Percentiles rank a stretch among this genome's conserved stretches.
Evolutionary conservation across 2,888 invertebrate genomes (phyloP).

Genomic region (Lycia hirtaria): DNA sequence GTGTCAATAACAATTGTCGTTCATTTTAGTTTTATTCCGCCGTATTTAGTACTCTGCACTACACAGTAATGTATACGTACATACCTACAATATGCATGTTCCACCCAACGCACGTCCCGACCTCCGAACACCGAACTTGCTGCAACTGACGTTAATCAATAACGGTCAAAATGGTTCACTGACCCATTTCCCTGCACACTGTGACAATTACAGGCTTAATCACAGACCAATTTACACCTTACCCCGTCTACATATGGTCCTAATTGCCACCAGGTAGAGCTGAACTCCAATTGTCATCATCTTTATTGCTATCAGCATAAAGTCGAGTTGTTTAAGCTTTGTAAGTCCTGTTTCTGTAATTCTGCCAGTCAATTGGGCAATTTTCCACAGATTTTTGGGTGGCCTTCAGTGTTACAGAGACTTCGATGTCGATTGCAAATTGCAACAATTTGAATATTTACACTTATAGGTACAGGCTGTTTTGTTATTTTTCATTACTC

Average conservation of each 20-base stretch:
- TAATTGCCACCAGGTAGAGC: constrained; percentile 6
- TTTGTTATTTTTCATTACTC: too few species aligned
- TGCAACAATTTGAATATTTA: too few species aligned
- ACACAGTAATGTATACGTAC: too few species aligned
- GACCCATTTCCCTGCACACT: constrained; percentile 42
- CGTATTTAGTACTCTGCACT: neutral
- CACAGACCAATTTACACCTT: constrained; percentile 35
- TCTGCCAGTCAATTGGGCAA: constrained; percentile 17
- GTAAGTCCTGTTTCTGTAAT: neutral
- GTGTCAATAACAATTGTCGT: neutral
- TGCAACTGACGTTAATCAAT: constrained; percentile 72
- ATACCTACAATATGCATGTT: neutral
- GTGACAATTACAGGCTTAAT: constrained; percentile 48
- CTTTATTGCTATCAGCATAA: constrained; percentile 3
- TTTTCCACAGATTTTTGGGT: constrained; percentile 1
- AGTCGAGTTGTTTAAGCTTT: constrained; percentile 6
- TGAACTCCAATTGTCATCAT: constrained; percentile 1
- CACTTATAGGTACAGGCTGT: too few species aligned
- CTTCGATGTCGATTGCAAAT: too few species aligned
- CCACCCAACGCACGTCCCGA: constrained; percentile 59
- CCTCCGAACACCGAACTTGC: constrained; percentile 64
- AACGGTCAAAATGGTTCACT: constrained; percentile 49
- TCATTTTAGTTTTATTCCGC: neutral
- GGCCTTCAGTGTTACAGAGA: neutral
- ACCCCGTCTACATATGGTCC: constrained; percentile 11